phyloP scores from a whole-genome alignment of 2,797 vertebrate species.

The Epinephelus malabaricus region DNA sequence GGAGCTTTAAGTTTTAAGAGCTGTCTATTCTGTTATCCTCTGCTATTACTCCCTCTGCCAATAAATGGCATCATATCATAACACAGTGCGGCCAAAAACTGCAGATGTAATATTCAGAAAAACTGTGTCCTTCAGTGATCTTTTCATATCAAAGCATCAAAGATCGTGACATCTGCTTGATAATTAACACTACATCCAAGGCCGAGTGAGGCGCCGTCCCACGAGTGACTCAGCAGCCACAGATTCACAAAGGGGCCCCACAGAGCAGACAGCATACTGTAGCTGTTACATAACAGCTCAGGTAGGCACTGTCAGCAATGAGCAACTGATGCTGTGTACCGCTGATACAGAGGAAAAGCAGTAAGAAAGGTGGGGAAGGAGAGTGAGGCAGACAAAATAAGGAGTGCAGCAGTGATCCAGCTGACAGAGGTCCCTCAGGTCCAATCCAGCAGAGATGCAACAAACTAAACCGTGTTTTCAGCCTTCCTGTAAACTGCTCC shows the following conservation, averaged over 20 bases:
- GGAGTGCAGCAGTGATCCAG: slow-evolving; percentile 41
- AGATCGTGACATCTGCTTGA: slow-evolving; percentile 24
- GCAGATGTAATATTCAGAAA: slow-evolving; percentile 13
- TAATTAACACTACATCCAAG: slow-evolving; percentile 43
- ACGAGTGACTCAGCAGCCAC: slow-evolving; percentile 63
- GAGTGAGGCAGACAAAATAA: slow-evolving; percentile 34
- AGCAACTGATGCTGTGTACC: slow-evolving; percentile 43
- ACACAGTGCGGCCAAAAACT: neutral
- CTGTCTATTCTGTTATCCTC: slow-evolving; percentile 8
- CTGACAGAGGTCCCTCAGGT: slow-evolving; percentile 62
- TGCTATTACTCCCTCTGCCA: neutral
- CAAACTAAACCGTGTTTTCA: slow-evolving; percentile 41
- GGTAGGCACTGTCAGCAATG: slow-evolving; percentile 54
- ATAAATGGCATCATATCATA: neutral
- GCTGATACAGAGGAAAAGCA: slow-evolving; percentile 46
- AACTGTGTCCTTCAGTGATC: neutral
- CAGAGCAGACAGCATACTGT: slow-evolving; percentile 38
- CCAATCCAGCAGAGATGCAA: slow-evolving; percentile 26
- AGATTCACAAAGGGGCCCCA: slow-evolving; percentile 34
- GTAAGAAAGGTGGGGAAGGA: slow-evolving; percentile 3
- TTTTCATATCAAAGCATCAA: slow-evolving; percentile 29
- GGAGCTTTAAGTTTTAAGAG: slow-evolving; percentile 32
- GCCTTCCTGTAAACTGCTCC: slow-evolving; percentile 47
- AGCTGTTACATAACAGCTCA: slow-evolving; percentile 57
- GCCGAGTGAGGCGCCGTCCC: slow-evolving; percentile 20